Evolutionary conservation across 2,888 invertebrate species (phyloP).

Genomic region (Phaedon cochleariae): DNA sequence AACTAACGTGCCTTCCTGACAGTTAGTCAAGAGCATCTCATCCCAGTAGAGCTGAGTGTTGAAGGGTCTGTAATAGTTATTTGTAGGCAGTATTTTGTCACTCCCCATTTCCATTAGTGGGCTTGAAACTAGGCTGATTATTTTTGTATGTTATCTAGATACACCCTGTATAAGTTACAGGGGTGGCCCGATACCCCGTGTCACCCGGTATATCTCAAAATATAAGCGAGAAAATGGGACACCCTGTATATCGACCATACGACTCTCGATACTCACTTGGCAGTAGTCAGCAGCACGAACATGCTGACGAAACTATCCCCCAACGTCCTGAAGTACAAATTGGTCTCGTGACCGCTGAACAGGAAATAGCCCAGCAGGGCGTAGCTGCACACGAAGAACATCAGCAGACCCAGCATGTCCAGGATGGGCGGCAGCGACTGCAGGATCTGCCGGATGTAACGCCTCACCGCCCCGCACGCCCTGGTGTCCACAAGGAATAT

Average conservation of each 20-base stretch:
- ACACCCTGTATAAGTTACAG: no score
- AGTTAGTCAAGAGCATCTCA: no score
- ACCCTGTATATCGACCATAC: background rate
- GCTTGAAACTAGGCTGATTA: no score
- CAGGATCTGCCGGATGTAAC: slow-evolving; percentile 79
- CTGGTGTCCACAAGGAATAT: slow-evolving; percentile 88
- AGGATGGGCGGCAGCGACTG: slow-evolving; percentile 87
- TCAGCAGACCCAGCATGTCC: slow-evolving; percentile 84
- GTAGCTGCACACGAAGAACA: slow-evolving; percentile 87
- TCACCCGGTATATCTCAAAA: no score
- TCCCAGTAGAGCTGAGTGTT: no score
- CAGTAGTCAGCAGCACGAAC: slow-evolving; percentile 89
- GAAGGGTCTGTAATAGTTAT: no score
- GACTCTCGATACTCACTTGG: slow-evolving; percentile 74
- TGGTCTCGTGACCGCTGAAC: slow-evolving; percentile 76
- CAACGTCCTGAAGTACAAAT: slow-evolving; percentile 80
- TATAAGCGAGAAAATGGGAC: no score
- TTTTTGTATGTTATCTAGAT: no score
- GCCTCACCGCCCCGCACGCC: slow-evolving; percentile 80
- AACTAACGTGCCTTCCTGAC: no score
- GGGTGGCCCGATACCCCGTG: no score
- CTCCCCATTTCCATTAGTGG: no score
- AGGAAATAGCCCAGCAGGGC: slow-evolving; percentile 84
- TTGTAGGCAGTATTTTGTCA: no score
- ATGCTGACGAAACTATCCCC: slow-evolving; percentile 87